Percentiles rank a stretch among this genome's conserved stretches.
Evolutionary conservation across 2,113 vertebrate species (phyloP).

Genomic region (Nerophis ophidion): DNA sequence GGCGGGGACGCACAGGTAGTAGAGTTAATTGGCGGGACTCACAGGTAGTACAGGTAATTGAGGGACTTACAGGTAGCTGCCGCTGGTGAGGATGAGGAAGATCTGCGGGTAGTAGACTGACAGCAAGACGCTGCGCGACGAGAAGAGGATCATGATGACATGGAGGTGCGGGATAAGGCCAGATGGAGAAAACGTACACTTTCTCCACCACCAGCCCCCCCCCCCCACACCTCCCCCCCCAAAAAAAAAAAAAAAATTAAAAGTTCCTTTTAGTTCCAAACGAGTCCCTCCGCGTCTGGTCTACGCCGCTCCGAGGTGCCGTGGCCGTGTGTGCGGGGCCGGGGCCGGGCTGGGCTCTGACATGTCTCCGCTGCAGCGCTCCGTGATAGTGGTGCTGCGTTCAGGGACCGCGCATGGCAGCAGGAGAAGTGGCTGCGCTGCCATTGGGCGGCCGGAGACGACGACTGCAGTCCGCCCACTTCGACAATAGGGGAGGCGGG

Average conservation of each 20-base stretch:
- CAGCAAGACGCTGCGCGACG: constrained; percentile 89
- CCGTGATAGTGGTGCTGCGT: constrained; percentile 78
- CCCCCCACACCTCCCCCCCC: too few species aligned
- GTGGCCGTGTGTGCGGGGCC: constrained; percentile 71
- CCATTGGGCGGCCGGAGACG: constrained; percentile 81
- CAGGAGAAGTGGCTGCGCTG: constrained; percentile 77
- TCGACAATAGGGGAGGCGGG: constrained; percentile 66
- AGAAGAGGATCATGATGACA: constrained; percentile 91
- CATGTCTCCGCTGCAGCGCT: constrained; percentile 79
- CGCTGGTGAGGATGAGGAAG: constrained; percentile 96
- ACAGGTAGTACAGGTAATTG: constrained; percentile 69
- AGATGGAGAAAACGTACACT: constrained; percentile 3
- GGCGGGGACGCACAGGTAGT: constrained; percentile 47
- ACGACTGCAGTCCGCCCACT: constrained; percentile 82
- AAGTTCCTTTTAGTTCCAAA: constrained; percentile 63
- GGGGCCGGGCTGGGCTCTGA: constrained; percentile 76
- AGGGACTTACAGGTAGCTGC: constrained; percentile 90
- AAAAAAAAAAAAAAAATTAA: background rate
- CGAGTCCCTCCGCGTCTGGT: constrained; percentile 58
- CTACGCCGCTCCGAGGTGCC: constrained; percentile 76
- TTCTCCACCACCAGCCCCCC: background rate
- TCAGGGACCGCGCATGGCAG: constrained; percentile 82
- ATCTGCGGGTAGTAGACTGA: constrained; percentile 96
- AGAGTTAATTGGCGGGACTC: constrained; percentile 34
- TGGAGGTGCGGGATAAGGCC: constrained; percentile 37